Conservation (phyloP, 2,113 vertebrate genomes). For the Mesocricetus auratus region DNA sequence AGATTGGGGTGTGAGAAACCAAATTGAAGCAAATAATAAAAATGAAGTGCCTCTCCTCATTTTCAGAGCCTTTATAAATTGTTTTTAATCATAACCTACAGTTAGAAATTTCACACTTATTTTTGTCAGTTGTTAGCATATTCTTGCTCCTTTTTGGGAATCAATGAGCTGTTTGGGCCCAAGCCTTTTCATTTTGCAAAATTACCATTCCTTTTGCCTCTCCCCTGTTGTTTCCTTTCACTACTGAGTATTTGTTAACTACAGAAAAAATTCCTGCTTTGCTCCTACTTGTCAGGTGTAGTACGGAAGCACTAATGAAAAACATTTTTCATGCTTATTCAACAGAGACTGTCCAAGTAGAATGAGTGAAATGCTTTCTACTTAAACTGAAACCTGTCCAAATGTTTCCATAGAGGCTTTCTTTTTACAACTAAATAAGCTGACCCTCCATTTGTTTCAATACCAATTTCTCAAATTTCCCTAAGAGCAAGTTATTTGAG, state of each 20-base stretch:
- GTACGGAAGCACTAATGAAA: slow-evolving; percentile 77
- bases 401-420: slow-evolving; percentile 74
- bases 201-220: slow-evolving; percentile 86
- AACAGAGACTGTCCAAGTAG: slow-evolving; percentile 75
- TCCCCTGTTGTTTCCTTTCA: slow-evolving; percentile 86
- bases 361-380: slow-evolving; percentile 68
- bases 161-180: slow-evolving; percentile 83
- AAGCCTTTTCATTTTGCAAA: slow-evolving; percentile 86
- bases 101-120: slow-evolving; percentile 84
- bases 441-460: slow-evolving; percentile 68
- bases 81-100: slow-evolving; percentile 81
- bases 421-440: slow-evolving; percentile 51
- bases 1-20: slow-evolving; percentile 50
- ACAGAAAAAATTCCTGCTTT: slow-evolving; percentile 84
- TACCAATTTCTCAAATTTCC: slow-evolving; percentile 52
- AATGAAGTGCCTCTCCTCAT: slow-evolving; percentile 77
- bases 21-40: slow-evolving; percentile 74
- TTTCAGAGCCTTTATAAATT: slow-evolving; percentile 80
- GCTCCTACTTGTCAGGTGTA: slow-evolving; percentile 81
- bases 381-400: slow-evolving; percentile 79
- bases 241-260: slow-evolving; percentile 85
- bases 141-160: slow-evolving; percentile 82
- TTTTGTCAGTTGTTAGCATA: slow-evolving; percentile 84
- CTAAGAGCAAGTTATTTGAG: neutral
- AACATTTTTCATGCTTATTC: slow-evolving; percentile 83